phyloP scores from a whole-genome alignment of 1,140 invertebrate genomes.

The Lepidurus packardi region DNA sequence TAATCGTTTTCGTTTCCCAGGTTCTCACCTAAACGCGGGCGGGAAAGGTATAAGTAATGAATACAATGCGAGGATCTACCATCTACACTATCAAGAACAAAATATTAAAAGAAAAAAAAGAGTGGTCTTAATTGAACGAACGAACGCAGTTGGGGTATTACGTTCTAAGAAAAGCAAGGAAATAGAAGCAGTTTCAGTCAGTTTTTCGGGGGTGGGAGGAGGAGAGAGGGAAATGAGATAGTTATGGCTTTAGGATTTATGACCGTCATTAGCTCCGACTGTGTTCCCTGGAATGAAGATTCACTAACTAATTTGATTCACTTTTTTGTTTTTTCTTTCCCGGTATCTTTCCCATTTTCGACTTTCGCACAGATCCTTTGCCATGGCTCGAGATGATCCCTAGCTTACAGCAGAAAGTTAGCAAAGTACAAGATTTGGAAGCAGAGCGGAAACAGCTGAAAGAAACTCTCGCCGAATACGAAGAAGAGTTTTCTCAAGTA shows the following conservation, averaged over 20 bases:
- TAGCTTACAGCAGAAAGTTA: conserved; percentile 48
- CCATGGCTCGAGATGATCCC: conserved; percentile 48
- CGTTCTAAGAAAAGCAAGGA: neutral
- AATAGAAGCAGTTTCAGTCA: neutral
- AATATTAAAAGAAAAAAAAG: neutral
- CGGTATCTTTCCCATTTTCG: neutral
- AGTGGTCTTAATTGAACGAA: neutral
- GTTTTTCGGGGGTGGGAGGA: neutral
- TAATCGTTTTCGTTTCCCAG: too few relatives aligned
- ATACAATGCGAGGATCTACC: neutral
- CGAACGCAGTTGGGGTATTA: neutral
- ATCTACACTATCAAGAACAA: neutral
- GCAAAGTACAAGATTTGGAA: conserved; percentile 49
- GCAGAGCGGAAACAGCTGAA: conserved; percentile 52
- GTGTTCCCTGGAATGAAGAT: neutral
- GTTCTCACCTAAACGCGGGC: too few relatives aligned
- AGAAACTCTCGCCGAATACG: conserved; percentile 52
- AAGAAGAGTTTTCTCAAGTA: conserved; percentile 52
- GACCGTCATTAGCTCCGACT: neutral
- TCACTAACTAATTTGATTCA: neutral
- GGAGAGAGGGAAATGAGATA: neutral
- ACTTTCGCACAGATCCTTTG: conserved; percentile 46
- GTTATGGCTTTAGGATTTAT: conserved; percentile 19
- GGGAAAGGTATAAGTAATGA: neutral
- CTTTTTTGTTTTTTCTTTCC: neutral